Base-by-base conservation (phyloP, 2,113 vertebrate genomes). In the Microcebus lehilahytsara region DNA sequence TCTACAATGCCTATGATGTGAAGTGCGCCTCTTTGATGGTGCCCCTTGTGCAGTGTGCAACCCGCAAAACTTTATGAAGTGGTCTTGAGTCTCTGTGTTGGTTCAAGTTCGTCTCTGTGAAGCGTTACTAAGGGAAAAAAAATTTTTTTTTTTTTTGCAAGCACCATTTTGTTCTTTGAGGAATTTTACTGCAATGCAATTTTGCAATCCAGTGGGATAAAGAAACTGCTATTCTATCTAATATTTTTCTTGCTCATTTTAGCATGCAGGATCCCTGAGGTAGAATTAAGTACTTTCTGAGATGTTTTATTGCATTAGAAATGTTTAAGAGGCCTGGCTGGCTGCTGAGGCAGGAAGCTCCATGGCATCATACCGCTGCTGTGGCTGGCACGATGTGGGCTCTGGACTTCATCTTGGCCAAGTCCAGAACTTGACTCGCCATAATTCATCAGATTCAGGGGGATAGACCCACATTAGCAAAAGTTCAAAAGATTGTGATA, bases 251-350 rank as follows among this genome's bases (percentile, higher is more conserved):
- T 25, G 40, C 75, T 86, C 87, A 69, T 93, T 96, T 96, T 95
- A 93, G 92, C 78, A 0, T 64, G 79, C 58, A 84, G 71, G 83
- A 62, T 87, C 96, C 94, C 96, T 0, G 37, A 96, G 97, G 95
- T 75, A 53, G 1, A 97, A 98, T 97, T 96, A 97, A 98, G 81
- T 37, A 27, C 32, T 95, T 96, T 88, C 42, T 51, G 89, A 94
- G 85, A 53, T 67, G 49, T 72, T 91, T 11, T 66, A 17, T 30
- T 20, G 56, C 11, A 25, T 80, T 88, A 80, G 25, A 81, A 89
- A 84, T n/a, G 37, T 49, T 46, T 46, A 30, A 53, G 62, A 56
- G 46, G 32, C 19, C 86, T 84, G 89, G 78, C 89, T 74, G 56
- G 40, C 56, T 66, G 27, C 13, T 9, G 87, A 96, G n/a, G 78